These are phyloP conservation scores for Epinephelus awoara DNA, from an alignment of 2,797 vertebrate species.

Conservation along the genomic window DNA sequence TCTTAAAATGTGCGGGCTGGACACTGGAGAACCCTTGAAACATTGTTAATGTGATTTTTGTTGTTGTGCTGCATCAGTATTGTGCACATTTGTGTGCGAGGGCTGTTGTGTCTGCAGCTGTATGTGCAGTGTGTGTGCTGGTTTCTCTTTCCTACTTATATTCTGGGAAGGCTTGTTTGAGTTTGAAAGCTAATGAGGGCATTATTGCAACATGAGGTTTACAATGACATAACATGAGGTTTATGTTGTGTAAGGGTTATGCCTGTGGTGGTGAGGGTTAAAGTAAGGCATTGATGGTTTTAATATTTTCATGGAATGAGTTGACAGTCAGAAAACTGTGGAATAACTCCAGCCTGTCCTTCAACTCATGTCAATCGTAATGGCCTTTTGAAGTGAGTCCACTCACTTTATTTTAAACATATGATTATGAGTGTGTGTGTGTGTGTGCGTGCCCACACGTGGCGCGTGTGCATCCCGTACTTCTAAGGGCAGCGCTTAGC, in stretches of 20 bases:
- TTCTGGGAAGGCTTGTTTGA: background rate
- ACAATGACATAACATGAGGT: background rate
- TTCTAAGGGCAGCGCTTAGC: conserved; percentile 63
- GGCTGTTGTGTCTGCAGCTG: background rate
- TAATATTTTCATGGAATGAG: background rate
- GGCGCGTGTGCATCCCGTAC: conserved; percentile 27
- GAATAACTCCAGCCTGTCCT: background rate
- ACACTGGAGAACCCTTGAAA: conserved; percentile 42
- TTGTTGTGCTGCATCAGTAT: background rate
- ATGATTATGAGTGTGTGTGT: conserved; percentile 11
- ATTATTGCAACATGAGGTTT: background rate
- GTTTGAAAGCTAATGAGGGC: background rate
- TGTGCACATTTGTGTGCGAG: background rate
- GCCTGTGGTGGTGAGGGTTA: too few relatives aligned
- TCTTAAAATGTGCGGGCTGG: conserved; percentile 38
- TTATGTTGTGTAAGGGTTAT: background rate
- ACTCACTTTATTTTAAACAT: conserved; percentile 31
- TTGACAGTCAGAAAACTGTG: background rate
- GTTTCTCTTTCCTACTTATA: background rate
- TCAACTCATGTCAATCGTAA: conserved; percentile 7
- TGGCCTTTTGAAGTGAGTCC: conserved; percentile 10
- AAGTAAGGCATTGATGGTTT: background rate
- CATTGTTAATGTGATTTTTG: conserved; percentile 4
- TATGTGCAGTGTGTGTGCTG: background rate
- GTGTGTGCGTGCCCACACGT: conserved; percentile 19